Conservation (phyloP, 2,888 invertebrate genomes). For the Caradrina clavipalpis region DNA sequence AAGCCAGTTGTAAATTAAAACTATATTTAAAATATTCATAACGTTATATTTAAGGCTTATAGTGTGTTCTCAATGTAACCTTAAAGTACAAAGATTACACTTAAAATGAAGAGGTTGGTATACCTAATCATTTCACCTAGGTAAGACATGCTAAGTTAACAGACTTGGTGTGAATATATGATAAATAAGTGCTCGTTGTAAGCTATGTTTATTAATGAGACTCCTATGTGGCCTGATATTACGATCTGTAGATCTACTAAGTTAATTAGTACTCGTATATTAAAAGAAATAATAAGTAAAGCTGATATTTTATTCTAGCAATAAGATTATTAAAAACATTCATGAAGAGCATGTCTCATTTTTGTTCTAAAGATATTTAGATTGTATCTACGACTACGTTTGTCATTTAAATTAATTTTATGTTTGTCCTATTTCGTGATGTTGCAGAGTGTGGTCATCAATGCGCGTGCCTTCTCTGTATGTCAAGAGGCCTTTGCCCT, state of each 20-base stretch:
- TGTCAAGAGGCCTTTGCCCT: no score
- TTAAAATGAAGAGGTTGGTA: background rate
- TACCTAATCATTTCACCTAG: background rate
- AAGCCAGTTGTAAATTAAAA: no score
- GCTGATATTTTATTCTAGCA: background rate
- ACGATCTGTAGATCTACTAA: background rate
- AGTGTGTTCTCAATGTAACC: no score
- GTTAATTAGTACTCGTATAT: background rate
- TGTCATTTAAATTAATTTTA: no score
- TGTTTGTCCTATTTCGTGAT: no score
- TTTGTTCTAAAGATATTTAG: background rate
- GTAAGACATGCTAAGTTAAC: background rate
- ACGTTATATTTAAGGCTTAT: no score
- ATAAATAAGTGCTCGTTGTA: constrained; percentile 6
- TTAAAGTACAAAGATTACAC: background rate
- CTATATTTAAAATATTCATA: no score
- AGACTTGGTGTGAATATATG: background rate
- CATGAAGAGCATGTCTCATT: background rate
- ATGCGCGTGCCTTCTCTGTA: no score
- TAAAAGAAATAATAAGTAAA: background rate
- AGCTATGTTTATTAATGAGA: constrained; percentile 11
- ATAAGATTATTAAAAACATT: background rate
- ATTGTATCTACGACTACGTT: no score
- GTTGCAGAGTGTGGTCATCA: no score
- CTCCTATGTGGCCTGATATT: background rate